phyloP scores from a whole-genome alignment of 2,113 vertebrate species.

The Ciconia boyciana region DNA sequence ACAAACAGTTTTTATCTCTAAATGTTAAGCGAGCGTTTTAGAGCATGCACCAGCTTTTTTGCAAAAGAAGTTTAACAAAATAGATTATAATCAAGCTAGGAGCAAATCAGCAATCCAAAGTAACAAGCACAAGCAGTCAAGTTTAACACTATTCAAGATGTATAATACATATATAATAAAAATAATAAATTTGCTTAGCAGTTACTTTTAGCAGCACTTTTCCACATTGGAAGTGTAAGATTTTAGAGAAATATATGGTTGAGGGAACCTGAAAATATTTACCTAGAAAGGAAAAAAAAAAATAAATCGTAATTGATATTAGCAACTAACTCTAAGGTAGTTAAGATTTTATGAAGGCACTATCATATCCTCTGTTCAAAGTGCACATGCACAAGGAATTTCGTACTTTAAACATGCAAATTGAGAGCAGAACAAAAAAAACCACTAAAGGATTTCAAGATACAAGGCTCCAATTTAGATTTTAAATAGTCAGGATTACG shows the following conservation, averaged over 20 bases:
- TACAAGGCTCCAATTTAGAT: background rate
- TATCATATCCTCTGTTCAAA: background rate
- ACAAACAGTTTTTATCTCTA: background rate
- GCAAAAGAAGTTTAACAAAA: background rate
- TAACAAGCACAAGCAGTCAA: background rate
- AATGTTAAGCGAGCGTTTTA: background rate
- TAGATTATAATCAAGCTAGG: background rate
- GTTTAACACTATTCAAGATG: background rate
- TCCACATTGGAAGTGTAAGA: background rate
- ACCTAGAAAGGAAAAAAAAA: background rate
- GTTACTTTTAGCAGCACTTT: background rate
- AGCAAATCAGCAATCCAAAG: background rate
- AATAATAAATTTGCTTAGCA: background rate
- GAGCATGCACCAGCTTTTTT: background rate
- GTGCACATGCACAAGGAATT: background rate
- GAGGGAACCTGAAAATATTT: background rate
- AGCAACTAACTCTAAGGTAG: background rate
- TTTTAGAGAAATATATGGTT: background rate
- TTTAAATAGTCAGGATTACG: background rate
- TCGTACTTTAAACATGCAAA: background rate
- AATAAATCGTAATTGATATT: fast-evolving
- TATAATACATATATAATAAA: background rate
- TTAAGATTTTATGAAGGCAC: background rate
- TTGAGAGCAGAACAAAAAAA: background rate
- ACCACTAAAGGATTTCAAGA: background rate